Evolutionary conservation across 2,888 invertebrate genomes (phyloP).

Genomic region (Panopea generosa): DNA sequence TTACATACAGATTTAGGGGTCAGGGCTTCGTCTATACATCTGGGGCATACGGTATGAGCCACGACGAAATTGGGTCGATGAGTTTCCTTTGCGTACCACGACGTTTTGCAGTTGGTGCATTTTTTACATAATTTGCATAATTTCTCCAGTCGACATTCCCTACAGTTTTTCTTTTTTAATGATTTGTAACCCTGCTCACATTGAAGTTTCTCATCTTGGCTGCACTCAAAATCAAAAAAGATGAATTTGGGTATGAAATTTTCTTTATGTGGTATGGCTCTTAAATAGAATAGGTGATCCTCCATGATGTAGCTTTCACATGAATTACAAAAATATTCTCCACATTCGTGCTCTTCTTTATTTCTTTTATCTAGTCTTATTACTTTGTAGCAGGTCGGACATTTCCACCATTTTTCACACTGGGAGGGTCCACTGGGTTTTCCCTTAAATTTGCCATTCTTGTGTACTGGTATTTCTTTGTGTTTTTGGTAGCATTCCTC

Average conservation of each 20-base stretch:
- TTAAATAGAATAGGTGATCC: conserved; percentile 30
- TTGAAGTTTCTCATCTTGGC: conserved; percentile 24
- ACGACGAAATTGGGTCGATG: conserved; percentile 36
- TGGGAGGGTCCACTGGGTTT: conserved; percentile 20
- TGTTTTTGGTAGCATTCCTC: conserved; percentile 7
- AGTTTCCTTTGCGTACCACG: conserved; percentile 24
- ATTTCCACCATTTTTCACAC: conserved; percentile 39
- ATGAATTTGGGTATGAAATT: conserved; percentile 23
- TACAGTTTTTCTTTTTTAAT: conserved; percentile 16
- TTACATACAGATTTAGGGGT: conserved; percentile 20
- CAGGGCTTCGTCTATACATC: conserved; percentile 11
- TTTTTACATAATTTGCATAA: conserved; percentile 13
- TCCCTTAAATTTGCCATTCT: conserved; percentile 21
- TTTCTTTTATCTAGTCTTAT: conserved; percentile 12
- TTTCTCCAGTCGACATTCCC: conserved; percentile 19
- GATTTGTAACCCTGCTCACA: conserved; percentile 32
- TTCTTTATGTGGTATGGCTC: conserved; percentile 17
- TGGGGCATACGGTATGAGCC: conserved; percentile 21
- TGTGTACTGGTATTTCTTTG: conserved; percentile 11
- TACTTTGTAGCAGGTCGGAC: conserved; percentile 32
- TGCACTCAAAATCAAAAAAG: conserved; percentile 45
- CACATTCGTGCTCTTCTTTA: conserved; percentile 26
- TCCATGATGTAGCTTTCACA: conserved; percentile 26
- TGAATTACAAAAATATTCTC: conserved; percentile 25
- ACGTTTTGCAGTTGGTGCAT: conserved; percentile 17